Conservation (phyloP, 2,113 vertebrate genomes). For the Prochilodus magdalenae region DNA sequence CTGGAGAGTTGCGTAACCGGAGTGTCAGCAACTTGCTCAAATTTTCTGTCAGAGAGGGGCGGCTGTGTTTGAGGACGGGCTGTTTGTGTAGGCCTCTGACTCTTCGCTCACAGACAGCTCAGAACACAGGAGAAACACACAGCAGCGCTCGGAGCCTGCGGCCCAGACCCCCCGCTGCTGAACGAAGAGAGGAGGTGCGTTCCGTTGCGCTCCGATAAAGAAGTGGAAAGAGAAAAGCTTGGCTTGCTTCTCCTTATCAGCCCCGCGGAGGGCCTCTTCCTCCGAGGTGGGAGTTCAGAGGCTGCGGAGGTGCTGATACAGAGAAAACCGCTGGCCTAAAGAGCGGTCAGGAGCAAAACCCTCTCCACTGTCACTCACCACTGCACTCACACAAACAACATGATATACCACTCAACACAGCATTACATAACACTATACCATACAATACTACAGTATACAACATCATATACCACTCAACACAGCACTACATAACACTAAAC, state of each 20-base stretch:
- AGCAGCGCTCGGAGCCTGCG: too few species aligned
- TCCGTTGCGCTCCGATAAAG: not conserved
- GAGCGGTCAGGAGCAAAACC: conserved; percentile 8
- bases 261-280: conserved; percentile 27
- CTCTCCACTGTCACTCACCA: not conserved
- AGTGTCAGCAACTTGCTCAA: not conserved
- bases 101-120: not conserved
- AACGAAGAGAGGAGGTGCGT: not conserved
- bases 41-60: not conserved
- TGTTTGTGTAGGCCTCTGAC: not conserved
- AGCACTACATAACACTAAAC: too few species aligned
- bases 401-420: too few species aligned
- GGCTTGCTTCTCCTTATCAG: conserved; percentile 2
- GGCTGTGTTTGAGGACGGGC: not conserved
- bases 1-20: not conserved
- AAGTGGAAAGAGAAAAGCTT: not conserved
- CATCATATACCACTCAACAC: too few species aligned
- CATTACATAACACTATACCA: too few species aligned
- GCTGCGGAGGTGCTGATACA: not conserved
- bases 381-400: not conserved
- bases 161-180: not conserved
- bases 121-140: not conserved
- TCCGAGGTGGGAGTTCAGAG: conserved; percentile 15
- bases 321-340: not conserved
- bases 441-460: too few species aligned